Percentiles rank a stretch among this genome's conserved stretches.
phyloP scores from a whole-genome alignment of 1,140 invertebrate species.

The Cherax destructor region DNA sequence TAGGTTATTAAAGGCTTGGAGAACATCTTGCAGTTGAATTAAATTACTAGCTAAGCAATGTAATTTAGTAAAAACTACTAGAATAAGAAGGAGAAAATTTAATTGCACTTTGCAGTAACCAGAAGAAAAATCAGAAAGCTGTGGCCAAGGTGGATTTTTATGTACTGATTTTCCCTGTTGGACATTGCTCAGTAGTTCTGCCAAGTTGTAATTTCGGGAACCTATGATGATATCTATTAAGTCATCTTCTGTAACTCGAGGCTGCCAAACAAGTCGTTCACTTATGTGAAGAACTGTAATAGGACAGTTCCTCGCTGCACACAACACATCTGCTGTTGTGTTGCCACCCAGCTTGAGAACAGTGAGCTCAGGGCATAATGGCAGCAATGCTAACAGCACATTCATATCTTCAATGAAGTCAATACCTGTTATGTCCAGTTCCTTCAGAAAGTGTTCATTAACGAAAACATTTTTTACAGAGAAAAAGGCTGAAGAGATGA shows the following conservation, averaged over 20 bases:
- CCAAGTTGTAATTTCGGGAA: neutral
- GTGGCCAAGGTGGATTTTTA: neutral
- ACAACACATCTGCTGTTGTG: neutral
- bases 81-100: neutral
- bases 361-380: neutral
- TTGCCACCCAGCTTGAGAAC: neutral
- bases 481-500: neutral
- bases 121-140: neutral
- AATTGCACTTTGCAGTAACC: neutral
- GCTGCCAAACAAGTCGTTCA: neutral
- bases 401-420: neutral
- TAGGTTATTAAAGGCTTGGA: neutral
- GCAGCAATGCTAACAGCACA: neutral
- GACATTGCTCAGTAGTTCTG: neutral
- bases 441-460: neutral
- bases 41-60: neutral
- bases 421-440: neutral
- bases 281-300: neutral
- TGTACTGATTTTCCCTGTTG: neutral
- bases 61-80: neutral
- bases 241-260: neutral
- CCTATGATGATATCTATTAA: neutral
- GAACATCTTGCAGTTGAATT: neutral
- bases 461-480: neutral
- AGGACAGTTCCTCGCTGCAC: neutral